Base-by-base conservation (phyloP, 2,113 vertebrate species). In the Nothobranchius kuhntae region DNA sequence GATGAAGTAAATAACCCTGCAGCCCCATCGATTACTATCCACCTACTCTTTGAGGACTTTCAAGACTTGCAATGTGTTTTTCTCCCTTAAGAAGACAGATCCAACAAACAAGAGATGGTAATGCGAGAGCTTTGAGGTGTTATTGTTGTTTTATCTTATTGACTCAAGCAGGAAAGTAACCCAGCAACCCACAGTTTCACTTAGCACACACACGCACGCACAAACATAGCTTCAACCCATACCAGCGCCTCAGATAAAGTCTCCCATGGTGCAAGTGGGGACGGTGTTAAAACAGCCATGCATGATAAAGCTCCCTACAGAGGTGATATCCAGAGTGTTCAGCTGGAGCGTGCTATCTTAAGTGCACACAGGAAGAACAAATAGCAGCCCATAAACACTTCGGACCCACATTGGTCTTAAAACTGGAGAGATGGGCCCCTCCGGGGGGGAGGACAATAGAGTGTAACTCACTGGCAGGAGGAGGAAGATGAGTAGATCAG, bases 141-240 rank as follows among this genome's bases (percentile, higher is more conserved):
- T 63, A 60, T 62, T 85, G 83, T 81, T 82, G 78, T 89, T 82
- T 86, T 85, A 89, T 86, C 84, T 80, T 78, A 83, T 78, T 81
- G 85, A 85, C 77, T 76, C 78, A 82, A 85, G 72, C 77, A 53
- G 73, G 80, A 76, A 79, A 82, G 78, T 77, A 80, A 66, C 82
- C 77, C 81, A 81, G 78, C 78, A 80, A 68, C 81, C 77, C 81
- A 84, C 80, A 80, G 77, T 81, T 79, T 70, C 86, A 89, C 89
- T 89, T 86, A 83, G 75, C 80, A 78, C 71, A 60, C 78, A 81
- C 66, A 40, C 38, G 9, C 38, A 40, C 38, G 9, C 38, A 40
- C 38, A 40, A 4, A 40, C 53, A 38, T 9, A 54, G 78, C 72
- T 82, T 77, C 67, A 76, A 71, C 76, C 78, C 80, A 81, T 76